phyloP scores from a whole-genome alignment of 2,888 invertebrate genomes.

The Notodonta dromedarius region DNA sequence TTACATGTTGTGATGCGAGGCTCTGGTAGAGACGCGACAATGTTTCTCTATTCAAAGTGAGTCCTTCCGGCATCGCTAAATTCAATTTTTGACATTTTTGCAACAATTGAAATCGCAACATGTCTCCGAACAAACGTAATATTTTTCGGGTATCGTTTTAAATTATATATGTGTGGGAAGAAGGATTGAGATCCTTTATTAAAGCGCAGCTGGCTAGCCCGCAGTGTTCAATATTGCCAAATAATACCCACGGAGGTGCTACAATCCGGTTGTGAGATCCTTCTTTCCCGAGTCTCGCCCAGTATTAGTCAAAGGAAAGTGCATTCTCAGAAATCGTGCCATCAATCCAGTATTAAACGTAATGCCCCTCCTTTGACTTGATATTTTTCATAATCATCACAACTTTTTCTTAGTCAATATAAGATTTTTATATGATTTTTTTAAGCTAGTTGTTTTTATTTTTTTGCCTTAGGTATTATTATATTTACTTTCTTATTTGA shows the following conservation, averaged over 20 bases:
- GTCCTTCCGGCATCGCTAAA: constrained; percentile 55
- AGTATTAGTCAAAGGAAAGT: constrained; percentile 80
- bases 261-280: constrained; percentile 79
- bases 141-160: constrained; percentile 65
- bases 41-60: constrained; percentile 45
- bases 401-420: constrained; percentile 81
- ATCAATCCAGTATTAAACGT: constrained; percentile 80
- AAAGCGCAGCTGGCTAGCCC: constrained; percentile 29
- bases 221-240: constrained; percentile 59
- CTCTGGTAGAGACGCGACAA: constrained; percentile 56
- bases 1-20: constrained; percentile 79
- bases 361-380: constrained; percentile 76
- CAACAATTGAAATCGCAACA: constrained; percentile 69
- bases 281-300: constrained; percentile 77
- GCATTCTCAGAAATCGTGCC: constrained; percentile 80
- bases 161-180: constrained; percentile 65
- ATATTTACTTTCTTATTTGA: constrained; percentile 79
- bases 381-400: constrained; percentile 77
- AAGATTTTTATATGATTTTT: constrained; percentile 79
- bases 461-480: constrained; percentile 79
- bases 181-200: constrained; percentile 65
- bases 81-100: constrained; percentile 50
- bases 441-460: constrained; percentile 80
- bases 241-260: constrained; percentile 72
- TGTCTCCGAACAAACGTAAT: constrained; percentile 64